phyloP scores from a whole-genome alignment of 2,888 invertebrate genomes.

The Hydropsyche betteni region DNA sequence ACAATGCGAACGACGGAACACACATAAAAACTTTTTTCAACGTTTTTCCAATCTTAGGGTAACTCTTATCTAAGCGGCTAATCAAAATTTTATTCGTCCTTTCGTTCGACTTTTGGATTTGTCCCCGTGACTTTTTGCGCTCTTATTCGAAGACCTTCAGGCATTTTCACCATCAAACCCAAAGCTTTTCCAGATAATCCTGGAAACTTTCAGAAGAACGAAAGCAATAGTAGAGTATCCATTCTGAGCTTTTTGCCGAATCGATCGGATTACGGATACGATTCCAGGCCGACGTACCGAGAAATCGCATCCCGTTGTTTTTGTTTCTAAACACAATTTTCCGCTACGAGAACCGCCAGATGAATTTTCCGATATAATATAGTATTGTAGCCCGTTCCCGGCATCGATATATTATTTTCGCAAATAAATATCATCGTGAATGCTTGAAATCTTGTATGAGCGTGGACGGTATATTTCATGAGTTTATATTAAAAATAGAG shows the following conservation, averaged over 20 bases:
- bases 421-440: too few relatives aligned
- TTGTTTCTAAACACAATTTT: slow-evolving; percentile 4
- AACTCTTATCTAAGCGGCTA: slow-evolving; percentile 5
- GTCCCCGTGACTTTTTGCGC: not conserved
- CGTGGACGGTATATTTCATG: too few relatives aligned
- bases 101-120: not conserved
- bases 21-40: too few relatives aligned
- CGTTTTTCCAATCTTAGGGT: not conserved
- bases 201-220: not conserved
- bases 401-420: too few relatives aligned
- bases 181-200: slow-evolving; percentile 7
- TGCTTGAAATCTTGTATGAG: too few relatives aligned
- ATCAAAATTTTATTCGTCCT: slow-evolving; percentile 23
- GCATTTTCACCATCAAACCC: not conserved
- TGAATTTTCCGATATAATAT: too few relatives aligned
- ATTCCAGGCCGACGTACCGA: slow-evolving; percentile 2
- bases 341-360: too few relatives aligned
- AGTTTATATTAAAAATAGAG: too few relatives aligned
- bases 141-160: not conserved
- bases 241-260: slow-evolving; percentile 2
- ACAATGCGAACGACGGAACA: too few relatives aligned
- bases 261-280: slow-evolving; percentile 9
- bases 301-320: slow-evolving; percentile 1
- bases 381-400: too few relatives aligned
- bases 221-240: slow-evolving; percentile 1